A percentile compares a stretch with the other conserved stretches of the same genome.
These are phyloP conservation scores for Pangasius djambal DNA, from an alignment of 2,797 vertebrate genomes.

Conservation along the genomic window DNA sequence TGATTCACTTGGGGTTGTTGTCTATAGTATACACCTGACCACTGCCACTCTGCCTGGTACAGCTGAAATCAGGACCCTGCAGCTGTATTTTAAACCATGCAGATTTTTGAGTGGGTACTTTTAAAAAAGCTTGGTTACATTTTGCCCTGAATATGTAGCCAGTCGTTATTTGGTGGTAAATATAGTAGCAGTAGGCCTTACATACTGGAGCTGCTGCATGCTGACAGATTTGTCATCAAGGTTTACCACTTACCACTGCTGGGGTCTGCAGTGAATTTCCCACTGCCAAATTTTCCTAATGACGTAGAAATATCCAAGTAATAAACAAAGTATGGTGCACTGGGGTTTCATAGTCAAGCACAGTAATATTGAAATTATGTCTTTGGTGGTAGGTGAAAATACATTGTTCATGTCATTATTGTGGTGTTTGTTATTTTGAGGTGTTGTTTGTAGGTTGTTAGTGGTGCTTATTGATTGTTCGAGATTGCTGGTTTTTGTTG, in stretches of 20 bases:
- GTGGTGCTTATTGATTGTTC: neutral
- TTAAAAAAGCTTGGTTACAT: neutral
- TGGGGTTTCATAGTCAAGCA: neutral
- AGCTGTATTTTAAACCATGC: neutral
- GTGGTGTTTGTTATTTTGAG: neutral
- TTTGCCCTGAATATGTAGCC: neutral
- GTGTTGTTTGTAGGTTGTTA: neutral
- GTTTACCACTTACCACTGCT: neutral
- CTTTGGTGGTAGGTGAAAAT: neutral
- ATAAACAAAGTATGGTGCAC: neutral
- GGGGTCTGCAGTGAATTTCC: neutral
- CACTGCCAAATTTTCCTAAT: neutral
- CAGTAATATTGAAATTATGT: neutral
- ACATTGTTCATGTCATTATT: neutral
- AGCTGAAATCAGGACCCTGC: no score
- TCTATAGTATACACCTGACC: no score
- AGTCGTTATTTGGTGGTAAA: no score
- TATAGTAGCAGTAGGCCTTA: neutral
- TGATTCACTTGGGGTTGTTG: no score
- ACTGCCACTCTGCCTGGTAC: no score
- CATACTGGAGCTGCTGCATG: neutral
- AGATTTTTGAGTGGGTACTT: neutral
- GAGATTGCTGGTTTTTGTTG: neutral
- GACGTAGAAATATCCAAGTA: neutral
- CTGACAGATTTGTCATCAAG: neutral